These are phyloP conservation scores for Scaptomyza graminum DNA, from an alignment of 1,140 invertebrate genomes.

Conservation along the genomic window DNA sequence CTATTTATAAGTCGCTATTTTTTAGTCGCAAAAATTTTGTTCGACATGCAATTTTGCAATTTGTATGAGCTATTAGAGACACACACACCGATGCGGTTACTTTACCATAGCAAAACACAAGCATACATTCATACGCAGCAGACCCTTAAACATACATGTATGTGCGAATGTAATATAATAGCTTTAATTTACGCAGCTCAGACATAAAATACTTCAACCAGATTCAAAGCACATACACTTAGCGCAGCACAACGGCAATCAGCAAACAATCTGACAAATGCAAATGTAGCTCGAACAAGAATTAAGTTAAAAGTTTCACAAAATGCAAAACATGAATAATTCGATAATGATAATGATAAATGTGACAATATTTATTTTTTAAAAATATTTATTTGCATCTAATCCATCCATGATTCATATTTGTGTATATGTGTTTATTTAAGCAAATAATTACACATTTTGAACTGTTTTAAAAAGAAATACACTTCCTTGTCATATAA, in stretches of 20 bases:
- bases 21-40: slow-evolving; percentile 30
- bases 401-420: too few species aligned
- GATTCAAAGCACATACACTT: slow-evolving; percentile 27
- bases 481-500: too few species aligned
- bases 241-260: slow-evolving; percentile 46
- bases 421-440: too few species aligned
- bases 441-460: too few species aligned
- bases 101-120: slow-evolving; percentile 1
- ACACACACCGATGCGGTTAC: slow-evolving; percentile 3
- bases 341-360: slow-evolving; percentile 5
- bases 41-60: slow-evolving; percentile 34
- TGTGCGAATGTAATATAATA: background rate
- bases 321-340: slow-evolving; percentile 38
- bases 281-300: slow-evolving; percentile 47
- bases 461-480: too few species aligned
- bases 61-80: slow-evolving; percentile 5
- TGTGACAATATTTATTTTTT: too few species aligned
- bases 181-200: slow-evolving; percentile 42
- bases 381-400: too few species aligned
- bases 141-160: background rate
- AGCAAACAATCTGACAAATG: slow-evolving; percentile 76
- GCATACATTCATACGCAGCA: background rate
- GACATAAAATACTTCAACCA: slow-evolving; percentile 57
- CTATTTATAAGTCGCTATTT: slow-evolving; percentile 41
- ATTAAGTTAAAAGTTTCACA: slow-evolving; percentile 16